phyloP scores from a whole-genome alignment of 1,140 invertebrate species.

The Drosophila murphyi region DNA sequence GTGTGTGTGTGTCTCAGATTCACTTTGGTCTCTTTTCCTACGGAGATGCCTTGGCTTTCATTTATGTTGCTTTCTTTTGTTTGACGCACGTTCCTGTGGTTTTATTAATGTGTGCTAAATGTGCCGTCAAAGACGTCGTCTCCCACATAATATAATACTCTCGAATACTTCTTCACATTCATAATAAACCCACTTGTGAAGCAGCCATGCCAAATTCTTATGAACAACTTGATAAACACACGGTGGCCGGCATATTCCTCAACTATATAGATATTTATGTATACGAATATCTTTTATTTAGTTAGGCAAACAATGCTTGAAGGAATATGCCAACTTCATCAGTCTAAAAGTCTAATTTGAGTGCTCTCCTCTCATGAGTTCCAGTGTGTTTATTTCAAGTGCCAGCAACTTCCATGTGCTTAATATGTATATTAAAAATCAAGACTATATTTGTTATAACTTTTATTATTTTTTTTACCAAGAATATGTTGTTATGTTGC shows the following conservation, averaged over 20 bases:
- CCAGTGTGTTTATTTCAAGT: conserved; percentile 51
- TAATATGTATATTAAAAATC: not conserved
- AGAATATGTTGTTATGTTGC: conserved; percentile 58
- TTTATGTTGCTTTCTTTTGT: conserved; percentile 41
- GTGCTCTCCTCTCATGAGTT: not conserved
- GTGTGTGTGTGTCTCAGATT: conserved; percentile 54
- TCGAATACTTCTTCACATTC: conserved; percentile 57
- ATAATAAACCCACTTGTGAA: conserved; percentile 48
- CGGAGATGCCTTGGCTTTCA: not conserved
- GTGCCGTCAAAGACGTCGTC: conserved; percentile 55
- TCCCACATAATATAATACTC: conserved; percentile 56
- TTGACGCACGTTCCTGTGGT: conserved; percentile 69
- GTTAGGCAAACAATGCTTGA: conserved; percentile 34
- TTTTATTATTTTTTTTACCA: conserved; percentile 26
- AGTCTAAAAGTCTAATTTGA: conserved; percentile 27
- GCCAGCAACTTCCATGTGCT: conserved; percentile 58
- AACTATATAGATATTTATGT: conserved; percentile 2
- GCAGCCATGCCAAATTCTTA: conserved; percentile 50
- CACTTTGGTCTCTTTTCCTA: conserved; percentile 13
- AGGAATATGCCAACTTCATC: conserved; percentile 61
- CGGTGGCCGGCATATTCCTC: conserved; percentile 1
- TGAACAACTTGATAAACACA: conserved; percentile 50
- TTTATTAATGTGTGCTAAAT: conserved; percentile 80
- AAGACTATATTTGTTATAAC: no score
- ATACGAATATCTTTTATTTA: conserved; percentile 53